These are phyloP conservation scores for Unio pictorum DNA, from an alignment of 2,888 invertebrate species.

Conservation along the genomic window DNA sequence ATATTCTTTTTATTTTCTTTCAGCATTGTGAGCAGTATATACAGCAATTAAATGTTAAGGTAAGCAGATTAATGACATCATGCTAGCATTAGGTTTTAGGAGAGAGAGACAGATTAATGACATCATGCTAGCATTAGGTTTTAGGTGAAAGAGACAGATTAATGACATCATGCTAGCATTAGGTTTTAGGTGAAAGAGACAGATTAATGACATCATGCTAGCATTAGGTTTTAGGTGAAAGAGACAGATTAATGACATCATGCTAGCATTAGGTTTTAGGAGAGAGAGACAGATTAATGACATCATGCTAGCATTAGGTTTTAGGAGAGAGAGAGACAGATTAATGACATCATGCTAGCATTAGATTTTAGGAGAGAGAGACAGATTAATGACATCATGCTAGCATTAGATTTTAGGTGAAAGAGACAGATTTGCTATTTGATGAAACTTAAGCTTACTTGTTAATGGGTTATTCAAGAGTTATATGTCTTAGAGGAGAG, in stretches of 20 bases:
- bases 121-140: neutral
- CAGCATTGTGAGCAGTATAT: constrained; percentile 69
- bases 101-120: neutral
- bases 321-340: no score
- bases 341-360: neutral
- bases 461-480: neutral
- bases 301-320: no score
- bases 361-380: neutral
- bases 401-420: neutral
- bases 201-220: neutral
- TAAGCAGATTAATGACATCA: constrained; percentile 14
- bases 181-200: neutral
- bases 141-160: neutral
- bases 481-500: neutral
- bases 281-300: neutral
- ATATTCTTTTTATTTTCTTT: constrained; percentile 21
- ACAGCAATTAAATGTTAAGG: constrained; percentile 64
- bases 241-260: neutral
- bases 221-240: no score
- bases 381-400: neutral
- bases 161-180: neutral
- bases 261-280: neutral
- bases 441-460: neutral
- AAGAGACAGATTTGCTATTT: neutral
- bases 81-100: no score